Conservation (phyloP, 2,113 vertebrate species). For the Epinephelus moara region DNA sequence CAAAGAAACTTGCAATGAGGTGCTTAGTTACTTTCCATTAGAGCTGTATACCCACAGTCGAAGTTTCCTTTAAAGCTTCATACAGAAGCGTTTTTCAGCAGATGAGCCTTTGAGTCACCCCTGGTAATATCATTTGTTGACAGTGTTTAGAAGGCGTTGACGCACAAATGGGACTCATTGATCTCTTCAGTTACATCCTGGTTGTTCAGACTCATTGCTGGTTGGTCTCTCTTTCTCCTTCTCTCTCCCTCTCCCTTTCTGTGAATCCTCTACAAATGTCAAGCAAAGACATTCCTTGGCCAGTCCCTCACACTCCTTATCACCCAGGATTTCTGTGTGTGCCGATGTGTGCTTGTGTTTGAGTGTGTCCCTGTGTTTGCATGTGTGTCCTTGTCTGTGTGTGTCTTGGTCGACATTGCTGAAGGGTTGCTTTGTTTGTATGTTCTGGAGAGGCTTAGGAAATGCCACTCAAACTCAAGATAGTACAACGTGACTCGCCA, state of each 20-base stretch:
- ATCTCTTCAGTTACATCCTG: conserved; percentile 5
- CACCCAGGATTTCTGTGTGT: conserved; percentile 24
- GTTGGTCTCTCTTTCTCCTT: neutral
- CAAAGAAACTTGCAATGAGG: neutral
- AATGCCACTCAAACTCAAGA: conserved; percentile 44
- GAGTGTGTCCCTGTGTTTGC: conserved; percentile 34
- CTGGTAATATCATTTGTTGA: neutral
- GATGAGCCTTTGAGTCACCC: conserved; percentile 5
- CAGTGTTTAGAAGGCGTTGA: conserved; percentile 23
- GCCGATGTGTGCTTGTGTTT: conserved; percentile 16
- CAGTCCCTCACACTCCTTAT: conserved; percentile 31
- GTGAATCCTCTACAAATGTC: conserved; percentile 38
- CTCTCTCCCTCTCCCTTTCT: neutral
- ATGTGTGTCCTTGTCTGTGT: conserved; percentile 30
- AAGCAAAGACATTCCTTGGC: conserved; percentile 46
- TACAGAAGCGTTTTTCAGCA: neutral
- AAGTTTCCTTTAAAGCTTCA: neutral
- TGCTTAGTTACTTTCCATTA: neutral
- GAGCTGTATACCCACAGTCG: neutral
- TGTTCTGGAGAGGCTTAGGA: conserved; percentile 30
- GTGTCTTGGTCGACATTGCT: conserved; percentile 32
- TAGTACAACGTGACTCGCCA: neutral
- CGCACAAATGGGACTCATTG: conserved; percentile 12
- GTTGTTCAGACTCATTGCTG: conserved; percentile 9
- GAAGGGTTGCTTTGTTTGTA: conserved; percentile 52